phyloP scores from a whole-genome alignment of 1,140 invertebrate species.

The Euura saliciscinereae region DNA sequence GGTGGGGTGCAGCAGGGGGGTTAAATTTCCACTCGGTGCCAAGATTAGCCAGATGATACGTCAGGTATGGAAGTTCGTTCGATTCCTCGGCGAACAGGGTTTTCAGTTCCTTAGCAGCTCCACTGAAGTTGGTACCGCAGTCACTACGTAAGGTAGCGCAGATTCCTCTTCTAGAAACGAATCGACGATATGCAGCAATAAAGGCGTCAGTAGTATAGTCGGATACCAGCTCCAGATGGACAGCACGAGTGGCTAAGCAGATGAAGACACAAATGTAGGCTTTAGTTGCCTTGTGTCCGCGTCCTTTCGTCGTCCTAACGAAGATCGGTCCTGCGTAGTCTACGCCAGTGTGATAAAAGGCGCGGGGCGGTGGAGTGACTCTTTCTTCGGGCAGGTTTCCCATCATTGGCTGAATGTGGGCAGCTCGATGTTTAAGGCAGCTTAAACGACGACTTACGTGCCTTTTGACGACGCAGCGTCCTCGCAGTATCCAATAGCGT shows the following conservation, averaged over 20 bases:
- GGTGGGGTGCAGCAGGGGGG: conserved; percentile 47
- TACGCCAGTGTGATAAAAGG: conserved; percentile 21
- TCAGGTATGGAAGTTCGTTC: not conserved
- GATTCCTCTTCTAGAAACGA: too few relatives aligned
- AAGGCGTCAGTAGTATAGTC: conserved; percentile 36
- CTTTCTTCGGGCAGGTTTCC: conserved; percentile 20
- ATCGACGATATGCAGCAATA: too few relatives aligned
- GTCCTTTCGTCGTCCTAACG: conserved; percentile 7
- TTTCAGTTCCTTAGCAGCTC: conserved; percentile 12
- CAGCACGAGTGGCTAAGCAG: conserved; percentile 37
- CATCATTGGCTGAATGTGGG: not conserved
- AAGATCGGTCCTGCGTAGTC: conserved; percentile 28
- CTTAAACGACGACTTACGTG: conserved; percentile 22
- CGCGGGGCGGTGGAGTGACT: conserved; percentile 20
- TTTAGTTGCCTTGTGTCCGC: conserved; percentile 15
- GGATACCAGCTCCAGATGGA: conserved; percentile 42
- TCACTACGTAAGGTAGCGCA: conserved; percentile 15
- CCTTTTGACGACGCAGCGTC: conserved; percentile 21
- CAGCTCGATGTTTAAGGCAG: not conserved
- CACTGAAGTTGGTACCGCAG: conserved; percentile 24
- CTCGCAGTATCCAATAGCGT: conserved; percentile 27
- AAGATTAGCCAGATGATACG: not conserved
- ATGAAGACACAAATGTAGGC: conserved; percentile 32
- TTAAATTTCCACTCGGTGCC: conserved; percentile 44
- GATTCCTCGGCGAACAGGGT: too few relatives aligned